phyloP scores from a whole-genome alignment of 1,140 invertebrate genomes.

The Lucilia cuprina region DNA sequence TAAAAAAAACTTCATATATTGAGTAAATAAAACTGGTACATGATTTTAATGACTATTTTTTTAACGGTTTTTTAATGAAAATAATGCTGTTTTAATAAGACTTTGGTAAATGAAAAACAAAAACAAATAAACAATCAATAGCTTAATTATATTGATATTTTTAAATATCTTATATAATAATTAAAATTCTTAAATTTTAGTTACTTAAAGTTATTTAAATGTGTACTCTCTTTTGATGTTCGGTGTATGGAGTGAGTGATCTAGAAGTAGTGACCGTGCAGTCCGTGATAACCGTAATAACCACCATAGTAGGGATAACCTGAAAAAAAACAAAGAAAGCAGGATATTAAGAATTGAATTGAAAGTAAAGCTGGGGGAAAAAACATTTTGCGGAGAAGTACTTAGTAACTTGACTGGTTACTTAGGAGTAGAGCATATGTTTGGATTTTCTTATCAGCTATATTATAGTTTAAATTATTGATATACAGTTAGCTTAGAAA shows the following conservation, averaged over 20 bases:
- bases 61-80: neutral
- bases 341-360: too few species aligned
- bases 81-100: neutral
- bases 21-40: neutral
- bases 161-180: neutral
- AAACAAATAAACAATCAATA: neutral
- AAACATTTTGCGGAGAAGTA: too few species aligned
- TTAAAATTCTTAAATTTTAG: too few species aligned
- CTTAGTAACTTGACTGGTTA: too few species aligned
- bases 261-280: slow-evolving; percentile 57
- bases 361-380: too few species aligned
- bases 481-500: too few species aligned
- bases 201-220: neutral
- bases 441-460: too few species aligned
- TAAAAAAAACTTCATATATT: neutral
- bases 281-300: slow-evolving; percentile 58
- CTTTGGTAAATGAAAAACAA: neutral
- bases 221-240: neutral
- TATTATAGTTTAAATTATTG: too few species aligned
- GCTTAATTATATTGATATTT: neutral
- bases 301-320: slow-evolving; percentile 59
- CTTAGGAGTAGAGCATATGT: too few species aligned
- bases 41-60: neutral
- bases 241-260: neutral
- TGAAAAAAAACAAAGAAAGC: too few species aligned